Conservation (phyloP, 2,113 vertebrate genomes). For the Prionailurus bengalensis region DNA sequence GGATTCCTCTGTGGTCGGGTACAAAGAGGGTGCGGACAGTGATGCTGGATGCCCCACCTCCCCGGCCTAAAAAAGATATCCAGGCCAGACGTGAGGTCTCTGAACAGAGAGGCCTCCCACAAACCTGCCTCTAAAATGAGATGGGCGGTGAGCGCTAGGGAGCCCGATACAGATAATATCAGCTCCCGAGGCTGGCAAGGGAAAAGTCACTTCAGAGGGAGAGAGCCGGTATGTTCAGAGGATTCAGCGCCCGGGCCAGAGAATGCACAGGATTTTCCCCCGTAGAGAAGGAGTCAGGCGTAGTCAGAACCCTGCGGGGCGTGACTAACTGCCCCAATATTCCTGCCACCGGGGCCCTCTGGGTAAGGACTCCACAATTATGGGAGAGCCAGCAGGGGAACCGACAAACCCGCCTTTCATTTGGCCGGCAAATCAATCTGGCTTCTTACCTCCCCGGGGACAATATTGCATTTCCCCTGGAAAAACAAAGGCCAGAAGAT, state of each 20-base stretch:
- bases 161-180: constrained; percentile 64
- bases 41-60: constrained; percentile 33
- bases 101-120: constrained; percentile 71
- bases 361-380: constrained; percentile 82
- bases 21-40: constrained; percentile 66
- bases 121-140: constrained; percentile 74
- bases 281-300: constrained; percentile 80
- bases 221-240: constrained; percentile 79
- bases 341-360: constrained; percentile 82
- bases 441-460: constrained; percentile 83
- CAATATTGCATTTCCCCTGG: constrained; percentile 83
- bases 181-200: constrained; percentile 67
- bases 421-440: constrained; percentile 84
- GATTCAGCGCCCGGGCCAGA: constrained; percentile 63
- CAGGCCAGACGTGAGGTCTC: constrained; percentile 10
- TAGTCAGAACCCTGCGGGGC: constrained; percentile 80
- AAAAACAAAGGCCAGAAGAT: constrained; percentile 83
- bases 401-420: constrained; percentile 83
- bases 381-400: constrained; percentile 83
- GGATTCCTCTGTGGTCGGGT: constrained; percentile 64
- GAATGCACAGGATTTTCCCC: constrained; percentile 84
- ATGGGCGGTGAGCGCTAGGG: constrained; percentile 62
- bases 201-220: constrained; percentile 80
- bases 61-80: constrained; percentile 69
- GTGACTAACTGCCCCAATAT: constrained; percentile 84